Conservation (phyloP, 2,797 vertebrate genomes). For the Chaetodon trifasciatus region DNA sequence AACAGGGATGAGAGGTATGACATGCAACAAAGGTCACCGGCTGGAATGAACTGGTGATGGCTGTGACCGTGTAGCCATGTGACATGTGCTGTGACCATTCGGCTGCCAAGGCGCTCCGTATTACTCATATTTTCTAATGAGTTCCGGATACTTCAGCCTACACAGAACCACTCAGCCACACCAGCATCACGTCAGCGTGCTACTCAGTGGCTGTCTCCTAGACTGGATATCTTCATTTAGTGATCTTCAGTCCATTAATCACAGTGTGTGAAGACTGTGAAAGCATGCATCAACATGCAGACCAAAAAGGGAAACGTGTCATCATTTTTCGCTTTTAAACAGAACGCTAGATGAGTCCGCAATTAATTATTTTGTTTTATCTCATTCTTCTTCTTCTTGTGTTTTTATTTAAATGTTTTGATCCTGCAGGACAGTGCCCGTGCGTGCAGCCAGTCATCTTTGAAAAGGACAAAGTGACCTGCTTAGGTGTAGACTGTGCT, state of each 20-base stretch:
- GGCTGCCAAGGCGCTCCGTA: neutral
- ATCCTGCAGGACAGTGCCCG: slow-evolving; percentile 12
- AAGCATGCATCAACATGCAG: neutral
- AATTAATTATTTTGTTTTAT: slow-evolving; percentile 4
- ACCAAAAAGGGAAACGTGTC: neutral
- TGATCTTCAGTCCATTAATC: slow-evolving; percentile 34
- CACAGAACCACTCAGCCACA: slow-evolving; percentile 16
- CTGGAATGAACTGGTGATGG: too few relatives aligned
- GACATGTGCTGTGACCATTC: too few relatives aligned
- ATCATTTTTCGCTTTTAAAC: neutral
- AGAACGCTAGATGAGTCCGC: neutral
- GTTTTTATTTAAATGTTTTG: slow-evolving; percentile 17
- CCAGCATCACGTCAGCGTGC: slow-evolving; percentile 7
- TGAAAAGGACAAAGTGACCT: slow-evolving; percentile 74
- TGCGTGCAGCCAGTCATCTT: slow-evolving; percentile 53
- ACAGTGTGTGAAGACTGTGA: slow-evolving; percentile 15
- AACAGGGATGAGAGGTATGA: too few relatives aligned
- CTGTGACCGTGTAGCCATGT: too few relatives aligned
- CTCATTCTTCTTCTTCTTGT: slow-evolving; percentile 9
- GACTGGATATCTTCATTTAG: slow-evolving; percentile 18
- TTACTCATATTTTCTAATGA: slow-evolving; percentile 17
- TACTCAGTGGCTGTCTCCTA: neutral
- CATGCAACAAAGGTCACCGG: too few relatives aligned
- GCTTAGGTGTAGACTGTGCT: slow-evolving; percentile 65
- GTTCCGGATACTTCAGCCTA: slow-evolving; percentile 19